Evolutionary conservation across 1,140 invertebrate species (phyloP).

Genomic region (Saccostrea echinata): DNA sequence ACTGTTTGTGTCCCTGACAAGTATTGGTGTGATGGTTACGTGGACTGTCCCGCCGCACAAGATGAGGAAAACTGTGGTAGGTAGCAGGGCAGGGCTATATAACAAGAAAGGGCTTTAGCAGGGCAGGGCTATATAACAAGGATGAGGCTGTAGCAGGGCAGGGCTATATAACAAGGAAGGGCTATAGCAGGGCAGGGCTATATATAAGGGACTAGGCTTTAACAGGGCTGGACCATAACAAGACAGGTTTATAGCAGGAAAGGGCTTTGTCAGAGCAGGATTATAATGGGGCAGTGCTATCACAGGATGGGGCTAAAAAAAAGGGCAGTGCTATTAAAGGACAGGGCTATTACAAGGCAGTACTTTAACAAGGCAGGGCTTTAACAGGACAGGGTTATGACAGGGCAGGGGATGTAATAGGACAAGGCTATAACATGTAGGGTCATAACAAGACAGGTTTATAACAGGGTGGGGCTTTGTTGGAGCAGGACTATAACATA

Average conservation of each 20-base stretch:
- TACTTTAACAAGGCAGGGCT: too few species aligned
- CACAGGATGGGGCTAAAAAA: too few species aligned
- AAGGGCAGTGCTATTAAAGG: too few species aligned
- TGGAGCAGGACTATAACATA: too few species aligned
- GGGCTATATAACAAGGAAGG: neutral
- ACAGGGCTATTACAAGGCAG: neutral
- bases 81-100: neutral
- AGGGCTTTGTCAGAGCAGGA: neutral
- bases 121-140: neutral
- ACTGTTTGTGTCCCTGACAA: constrained; percentile 26
- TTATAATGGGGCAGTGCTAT: too few species aligned
- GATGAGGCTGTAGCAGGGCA: neutral
- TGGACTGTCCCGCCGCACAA: constrained; percentile 45
- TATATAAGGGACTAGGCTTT: neutral
- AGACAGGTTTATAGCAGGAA: neutral
- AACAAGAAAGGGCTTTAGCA: neutral
- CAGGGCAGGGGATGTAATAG: too few species aligned
- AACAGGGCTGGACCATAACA: neutral
- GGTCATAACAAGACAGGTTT: neutral
- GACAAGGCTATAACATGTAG: too few species aligned
- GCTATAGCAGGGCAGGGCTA: neutral
- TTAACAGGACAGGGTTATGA: too few species aligned
- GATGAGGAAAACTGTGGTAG: constrained; percentile 52
- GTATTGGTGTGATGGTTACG: constrained; percentile 44
- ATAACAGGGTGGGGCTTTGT: neutral